phyloP scores from a whole-genome alignment of 2,888 invertebrate genomes.

The Drepanosiphum platanoidis region DNA sequence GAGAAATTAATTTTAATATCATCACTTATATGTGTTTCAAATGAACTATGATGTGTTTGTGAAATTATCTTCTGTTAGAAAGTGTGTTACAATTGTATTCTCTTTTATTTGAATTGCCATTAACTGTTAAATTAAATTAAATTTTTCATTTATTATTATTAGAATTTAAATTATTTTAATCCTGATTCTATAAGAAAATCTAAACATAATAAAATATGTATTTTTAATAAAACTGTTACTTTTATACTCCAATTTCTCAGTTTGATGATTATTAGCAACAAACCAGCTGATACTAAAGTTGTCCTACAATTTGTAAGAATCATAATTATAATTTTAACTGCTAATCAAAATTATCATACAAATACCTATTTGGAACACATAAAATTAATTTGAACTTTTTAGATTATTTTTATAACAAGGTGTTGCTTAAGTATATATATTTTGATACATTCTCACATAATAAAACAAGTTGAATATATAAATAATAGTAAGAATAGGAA shows the following conservation, averaged over 20 bases:
- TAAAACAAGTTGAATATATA: not conserved
- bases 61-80: not conserved
- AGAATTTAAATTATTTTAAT: not conserved
- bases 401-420: no score
- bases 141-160: not conserved
- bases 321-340: not conserved
- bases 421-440: no score
- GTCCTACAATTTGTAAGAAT: not conserved
- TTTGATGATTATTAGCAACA: not conserved
- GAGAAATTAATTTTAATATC: slow-evolving; percentile 25
- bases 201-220: not conserved
- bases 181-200: no score
- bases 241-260: not conserved
- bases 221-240: not conserved
- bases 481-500: no score
- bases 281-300: not conserved
- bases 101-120: not conserved
- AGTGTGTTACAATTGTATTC: not conserved
- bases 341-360: no score
- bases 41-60: not conserved
- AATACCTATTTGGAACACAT: no score
- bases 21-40: not conserved
- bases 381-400: no score
- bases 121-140: not conserved
- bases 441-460: not conserved